Evolutionary conservation across 92 coral and sea anemone species (phyloP).

Genomic region (Pocillopora meandrina): DNA sequence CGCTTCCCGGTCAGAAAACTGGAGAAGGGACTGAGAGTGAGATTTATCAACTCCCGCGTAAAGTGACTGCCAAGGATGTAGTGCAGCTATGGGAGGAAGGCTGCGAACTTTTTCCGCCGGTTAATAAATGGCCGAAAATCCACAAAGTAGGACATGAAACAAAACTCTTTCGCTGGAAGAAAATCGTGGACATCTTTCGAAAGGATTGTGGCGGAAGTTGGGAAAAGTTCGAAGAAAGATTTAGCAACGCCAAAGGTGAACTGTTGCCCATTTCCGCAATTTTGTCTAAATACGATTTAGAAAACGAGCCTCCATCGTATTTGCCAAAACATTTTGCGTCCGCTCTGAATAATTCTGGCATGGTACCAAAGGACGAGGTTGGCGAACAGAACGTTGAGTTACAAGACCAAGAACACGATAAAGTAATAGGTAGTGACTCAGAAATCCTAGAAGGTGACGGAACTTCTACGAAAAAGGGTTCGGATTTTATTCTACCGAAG

Average conservation of each 20-base stretch:
- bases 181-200: constrained; percentile 95
- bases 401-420: constrained; percentile 23
- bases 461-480: constrained; percentile 39
- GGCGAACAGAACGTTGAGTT: not conserved
- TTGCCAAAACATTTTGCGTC: constrained; percentile 49
- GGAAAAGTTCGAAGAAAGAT: constrained; percentile 90
- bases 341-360: constrained; percentile 47
- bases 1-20: constrained; percentile 33
- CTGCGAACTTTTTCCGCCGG: constrained; percentile 91
- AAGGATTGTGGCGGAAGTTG: constrained; percentile 91
- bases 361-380: not conserved
- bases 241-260: constrained; percentile 85
- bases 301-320: constrained; percentile 79
- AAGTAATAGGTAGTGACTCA: constrained; percentile 30
- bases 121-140: constrained; percentile 92
- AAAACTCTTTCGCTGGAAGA: constrained; percentile 97
- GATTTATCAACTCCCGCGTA: constrained; percentile 87
- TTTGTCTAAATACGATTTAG: constrained; percentile 92
- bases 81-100: constrained; percentile 98
- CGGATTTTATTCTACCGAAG: constrained; percentile 93
- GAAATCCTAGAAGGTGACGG: constrained; percentile 36
- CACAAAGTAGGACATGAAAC: constrained; percentile 99
- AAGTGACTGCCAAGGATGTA: constrained; percentile 95
- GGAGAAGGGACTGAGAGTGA: constrained; percentile 69
- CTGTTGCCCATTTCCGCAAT: constrained; percentile 94